These are phyloP conservation scores for Eupithecia dodoneata DNA, from an alignment of 2,888 invertebrate species.

Conservation along the genomic window DNA sequence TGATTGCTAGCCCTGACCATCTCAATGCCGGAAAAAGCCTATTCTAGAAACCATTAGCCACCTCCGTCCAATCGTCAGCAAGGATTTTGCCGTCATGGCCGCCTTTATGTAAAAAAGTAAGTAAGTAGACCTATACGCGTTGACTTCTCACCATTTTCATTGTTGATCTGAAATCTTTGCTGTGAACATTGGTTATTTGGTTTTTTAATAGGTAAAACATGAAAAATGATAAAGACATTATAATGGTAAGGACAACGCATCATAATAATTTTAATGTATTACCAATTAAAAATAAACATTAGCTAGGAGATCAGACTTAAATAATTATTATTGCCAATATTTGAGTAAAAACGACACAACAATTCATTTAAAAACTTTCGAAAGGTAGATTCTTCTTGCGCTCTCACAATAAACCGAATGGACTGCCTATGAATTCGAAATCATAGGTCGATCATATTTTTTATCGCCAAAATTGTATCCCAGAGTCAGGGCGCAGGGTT, in stretches of 20 bases:
- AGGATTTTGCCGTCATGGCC: background rate
- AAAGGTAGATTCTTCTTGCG: background rate
- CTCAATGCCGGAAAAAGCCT: background rate
- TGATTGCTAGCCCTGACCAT: background rate
- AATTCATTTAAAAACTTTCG: background rate
- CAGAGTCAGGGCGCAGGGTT: constrained; percentile 59
- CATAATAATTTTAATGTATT: too few relatives aligned
- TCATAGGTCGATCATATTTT: background rate
- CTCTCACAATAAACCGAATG: background rate
- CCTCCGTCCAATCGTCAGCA: background rate
- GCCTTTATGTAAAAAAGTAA: too few relatives aligned
- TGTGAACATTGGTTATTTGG: too few relatives aligned
- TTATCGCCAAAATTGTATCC: background rate
- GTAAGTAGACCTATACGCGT: background rate
- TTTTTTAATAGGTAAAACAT: too few relatives aligned
- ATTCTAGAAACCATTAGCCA: background rate
- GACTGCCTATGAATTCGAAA: background rate
- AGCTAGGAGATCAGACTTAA: too few relatives aligned
- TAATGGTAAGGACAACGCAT: too few relatives aligned
- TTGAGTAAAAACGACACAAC: too few relatives aligned
- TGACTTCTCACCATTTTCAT: too few relatives aligned
- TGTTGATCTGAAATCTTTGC: too few relatives aligned
- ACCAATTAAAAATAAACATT: too few relatives aligned
- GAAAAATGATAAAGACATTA: too few relatives aligned
- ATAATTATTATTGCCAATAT: too few relatives aligned